Conservation (phyloP, 2,113 vertebrate species). For the Limanda limanda region DNA sequence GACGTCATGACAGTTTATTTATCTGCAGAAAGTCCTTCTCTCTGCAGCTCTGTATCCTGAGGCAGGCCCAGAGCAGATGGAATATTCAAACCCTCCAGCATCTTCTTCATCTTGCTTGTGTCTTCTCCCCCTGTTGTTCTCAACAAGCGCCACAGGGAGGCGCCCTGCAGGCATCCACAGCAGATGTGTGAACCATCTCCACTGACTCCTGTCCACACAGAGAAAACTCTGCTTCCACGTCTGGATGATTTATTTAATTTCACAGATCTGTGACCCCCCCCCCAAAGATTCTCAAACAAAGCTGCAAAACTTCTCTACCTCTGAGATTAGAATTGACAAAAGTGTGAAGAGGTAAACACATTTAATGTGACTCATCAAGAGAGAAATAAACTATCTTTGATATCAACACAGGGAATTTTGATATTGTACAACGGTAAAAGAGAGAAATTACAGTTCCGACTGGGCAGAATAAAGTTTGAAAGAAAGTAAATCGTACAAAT, state of each 20-base stretch:
- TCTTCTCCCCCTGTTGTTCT: constrained; percentile 19
- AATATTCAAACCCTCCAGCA: constrained; percentile 41
- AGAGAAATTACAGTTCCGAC: too few relatives aligned
- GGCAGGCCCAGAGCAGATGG: constrained; percentile 51
- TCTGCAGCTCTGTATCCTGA: constrained; percentile 15
- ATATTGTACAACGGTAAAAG: too few relatives aligned
- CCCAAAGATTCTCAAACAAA: background rate
- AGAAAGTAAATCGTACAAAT: too few relatives aligned
- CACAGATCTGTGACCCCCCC: background rate
- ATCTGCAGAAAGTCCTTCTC: background rate
- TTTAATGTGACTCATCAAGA: too few relatives aligned
- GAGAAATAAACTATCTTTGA: too few relatives aligned
- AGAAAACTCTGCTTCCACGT: background rate
- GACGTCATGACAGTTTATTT: background rate
- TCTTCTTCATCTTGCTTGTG: constrained; percentile 27
- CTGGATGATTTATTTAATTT: background rate
- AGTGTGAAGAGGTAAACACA: too few relatives aligned
- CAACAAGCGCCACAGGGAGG: constrained; percentile 42
- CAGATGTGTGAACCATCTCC: constrained; percentile 28
- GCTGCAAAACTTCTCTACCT: background rate
- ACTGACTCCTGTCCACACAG: constrained; percentile 1
- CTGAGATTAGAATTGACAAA: background rate
- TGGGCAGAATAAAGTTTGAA: too few relatives aligned
- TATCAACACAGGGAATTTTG: too few relatives aligned
- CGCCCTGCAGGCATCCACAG: constrained; percentile 17